Percentiles rank a stretch among this genome's conserved stretches.
Evolutionary conservation across 2,888 invertebrate genomes (phyloP).

Genomic region (Clusia tigrina): DNA sequence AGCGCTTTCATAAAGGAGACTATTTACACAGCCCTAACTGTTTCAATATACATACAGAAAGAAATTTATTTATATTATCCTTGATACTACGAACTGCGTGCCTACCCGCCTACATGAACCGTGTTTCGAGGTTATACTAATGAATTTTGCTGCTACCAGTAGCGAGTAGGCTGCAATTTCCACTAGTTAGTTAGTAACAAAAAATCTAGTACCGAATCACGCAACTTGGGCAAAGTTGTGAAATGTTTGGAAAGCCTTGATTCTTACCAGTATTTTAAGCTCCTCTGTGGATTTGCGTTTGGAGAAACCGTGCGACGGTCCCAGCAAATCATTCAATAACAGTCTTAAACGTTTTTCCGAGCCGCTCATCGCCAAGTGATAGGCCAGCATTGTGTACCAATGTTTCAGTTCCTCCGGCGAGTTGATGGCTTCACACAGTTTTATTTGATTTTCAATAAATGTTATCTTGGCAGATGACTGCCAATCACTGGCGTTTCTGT

Average conservation of each 20-base stretch:
- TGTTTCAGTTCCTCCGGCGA: conserved; percentile 61
- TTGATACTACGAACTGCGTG: no score
- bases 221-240: not conserved
- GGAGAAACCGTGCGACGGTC: conserved; percentile 34
- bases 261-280: conserved; percentile 68
- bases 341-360: conserved; percentile 59
- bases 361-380: conserved; percentile 58
- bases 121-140: no score
- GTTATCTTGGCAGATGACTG: conserved; percentile 59
- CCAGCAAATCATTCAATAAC: conserved; percentile 59
- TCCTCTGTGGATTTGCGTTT: conserved; percentile 61
- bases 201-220: not conserved
- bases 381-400: conserved; percentile 62
- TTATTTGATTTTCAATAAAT: conserved; percentile 64
- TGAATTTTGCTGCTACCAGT: not conserved
- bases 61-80: no score
- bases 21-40: no score
- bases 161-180: not conserved
- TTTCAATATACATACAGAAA: no score
- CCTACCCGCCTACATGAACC: no score
- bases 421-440: conserved; percentile 59
- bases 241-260: not conserved
- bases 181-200: not conserved
- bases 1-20: no score
- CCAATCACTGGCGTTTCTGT: conserved; percentile 59